Conservation (phyloP, 2,888 invertebrate species). For the Miltochrista miniata region DNA sequence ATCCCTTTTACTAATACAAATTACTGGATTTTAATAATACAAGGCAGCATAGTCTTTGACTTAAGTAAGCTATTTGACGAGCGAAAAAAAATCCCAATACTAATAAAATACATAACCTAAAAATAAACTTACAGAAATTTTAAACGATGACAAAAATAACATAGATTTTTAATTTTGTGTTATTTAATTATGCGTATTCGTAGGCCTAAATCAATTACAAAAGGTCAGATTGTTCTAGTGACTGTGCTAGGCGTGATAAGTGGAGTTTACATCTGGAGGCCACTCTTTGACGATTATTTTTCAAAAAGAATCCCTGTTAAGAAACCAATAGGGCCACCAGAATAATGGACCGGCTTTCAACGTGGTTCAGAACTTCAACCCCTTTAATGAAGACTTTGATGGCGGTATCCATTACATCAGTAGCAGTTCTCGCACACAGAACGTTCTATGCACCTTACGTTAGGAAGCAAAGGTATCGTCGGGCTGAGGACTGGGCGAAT, state of each 20-base stretch:
- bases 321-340: conserved; percentile 27
- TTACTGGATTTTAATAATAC: too few relatives aligned
- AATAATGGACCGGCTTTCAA: conserved; percentile 50
- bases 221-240: conserved; percentile 64
- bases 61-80: too few relatives aligned
- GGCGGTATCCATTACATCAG: conserved; percentile 64
- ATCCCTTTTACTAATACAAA: too few relatives aligned
- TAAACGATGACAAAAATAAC: background rate
- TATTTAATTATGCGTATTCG: conserved; percentile 68
- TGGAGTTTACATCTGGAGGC: conserved; percentile 81
- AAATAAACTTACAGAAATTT: too few relatives aligned
- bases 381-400: conserved; percentile 65
- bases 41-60: too few relatives aligned
- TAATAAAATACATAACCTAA: too few relatives aligned
- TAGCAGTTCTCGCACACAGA: conserved; percentile 50
- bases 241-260: conserved; percentile 69
- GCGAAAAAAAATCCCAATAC: too few relatives aligned
- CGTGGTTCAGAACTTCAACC: conserved; percentile 54
- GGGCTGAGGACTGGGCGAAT: conserved; percentile 70
- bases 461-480: conserved; percentile 45
- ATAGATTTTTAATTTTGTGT: background rate
- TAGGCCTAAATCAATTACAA: conserved; percentile 65
- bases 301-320: conserved; percentile 31
- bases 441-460: conserved; percentile 54
- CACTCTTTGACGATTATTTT: conserved; percentile 62